Percentiles rank a stretch among this genome's conserved stretches.
Conservation (phyloP, 2,113 vertebrate genomes). For the Neotoma lepida region DNA sequence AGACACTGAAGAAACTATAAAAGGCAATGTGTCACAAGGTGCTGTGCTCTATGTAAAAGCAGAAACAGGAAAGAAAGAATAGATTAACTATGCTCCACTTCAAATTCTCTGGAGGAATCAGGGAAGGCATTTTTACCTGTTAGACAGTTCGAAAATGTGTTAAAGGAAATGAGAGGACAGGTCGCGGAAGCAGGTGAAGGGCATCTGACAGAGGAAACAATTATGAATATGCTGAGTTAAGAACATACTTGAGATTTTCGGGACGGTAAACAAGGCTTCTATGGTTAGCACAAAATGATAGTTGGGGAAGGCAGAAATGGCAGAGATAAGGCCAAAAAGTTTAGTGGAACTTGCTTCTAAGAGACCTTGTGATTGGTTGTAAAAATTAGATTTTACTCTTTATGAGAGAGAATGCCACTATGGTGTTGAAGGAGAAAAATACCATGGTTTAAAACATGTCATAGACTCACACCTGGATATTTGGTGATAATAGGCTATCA, state of each 20-base stretch:
- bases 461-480: background rate
- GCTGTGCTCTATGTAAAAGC: background rate
- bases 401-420: background rate
- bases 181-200: accelerated
- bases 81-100: background rate
- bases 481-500: background rate
- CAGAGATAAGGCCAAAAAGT: background rate
- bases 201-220: background rate
- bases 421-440: background rate
- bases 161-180: background rate
- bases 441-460: background rate
- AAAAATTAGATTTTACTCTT: background rate
- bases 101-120: background rate
- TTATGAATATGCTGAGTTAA: background rate
- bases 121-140: background rate
- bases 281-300: background rate
- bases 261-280: background rate
- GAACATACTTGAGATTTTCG: background rate
- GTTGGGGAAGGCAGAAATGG: background rate
- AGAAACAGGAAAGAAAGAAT: background rate
- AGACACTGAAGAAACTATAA: background rate
- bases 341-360: background rate
- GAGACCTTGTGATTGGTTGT: background rate
- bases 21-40: background rate
- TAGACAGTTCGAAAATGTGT: background rate